Evolutionary conservation across 2,113 vertebrate species (phyloP), one percentile per base, ranked within the genome.

Genomic region (Sinocyclocheilus rhinocerous): DNA sequence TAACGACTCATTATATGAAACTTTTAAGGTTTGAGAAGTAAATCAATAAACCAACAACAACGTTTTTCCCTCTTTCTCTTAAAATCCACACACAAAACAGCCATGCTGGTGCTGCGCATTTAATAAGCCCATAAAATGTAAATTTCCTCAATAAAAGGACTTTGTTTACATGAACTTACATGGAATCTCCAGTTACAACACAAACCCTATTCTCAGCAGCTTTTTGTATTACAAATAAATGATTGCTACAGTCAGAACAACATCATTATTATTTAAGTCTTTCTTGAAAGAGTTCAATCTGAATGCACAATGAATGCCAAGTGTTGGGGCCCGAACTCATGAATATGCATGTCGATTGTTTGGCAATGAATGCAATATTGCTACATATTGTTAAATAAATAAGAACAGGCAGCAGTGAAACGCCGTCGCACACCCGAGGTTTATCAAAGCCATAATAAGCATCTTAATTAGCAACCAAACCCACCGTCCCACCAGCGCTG

Each of bases 231-330:
- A 29, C 61, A 81, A 50, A 67, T 63, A 39, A 48, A 45, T 45
- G 61, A 81, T 26, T 16, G 20, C 15, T 10, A 81, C 78, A 81
- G 20, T 24, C 33, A 63, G 6, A 81, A 20, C 24, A 18, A 50
- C 33, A 26, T 33, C 63, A 81, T 65, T 65, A 26, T 18, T 45
- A 63, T 81, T 81, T 24, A 15, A 81, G 59, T 26, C 22, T 8
- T 3, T 81, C 22, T 65, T 45, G 15, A 45, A 65, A 63, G 20
- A 69, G 80, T 82, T 33, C 24, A 70, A 18, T 52, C 80, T 36
- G 80, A 82, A 82, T 82, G 9, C 45, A 82, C 61, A 82, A 70
- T 82, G 80, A 69, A 82, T 3, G 72, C n/a, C 12, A 20, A 48
- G 45, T 48, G 45, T 48, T 12, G 45, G 6, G 6, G 57, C 55